Conservation (phyloP, 2,888 invertebrate species). For the Euzophera pinguis region DNA sequence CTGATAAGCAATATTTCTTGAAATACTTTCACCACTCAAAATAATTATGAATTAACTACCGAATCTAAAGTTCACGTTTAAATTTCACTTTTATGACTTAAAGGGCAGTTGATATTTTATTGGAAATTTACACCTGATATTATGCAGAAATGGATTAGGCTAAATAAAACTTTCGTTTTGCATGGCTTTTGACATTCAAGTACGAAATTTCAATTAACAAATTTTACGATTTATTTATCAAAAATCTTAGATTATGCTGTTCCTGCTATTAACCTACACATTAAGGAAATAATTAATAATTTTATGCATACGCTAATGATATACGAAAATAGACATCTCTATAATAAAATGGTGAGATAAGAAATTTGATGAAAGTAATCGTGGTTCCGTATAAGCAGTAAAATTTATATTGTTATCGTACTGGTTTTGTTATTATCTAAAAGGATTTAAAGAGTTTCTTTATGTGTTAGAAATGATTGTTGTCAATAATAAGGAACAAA, state of each 20-base stretch:
- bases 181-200: constrained; percentile 9
- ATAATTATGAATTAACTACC: background rate
- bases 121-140: constrained; percentile 11
- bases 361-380: background rate
- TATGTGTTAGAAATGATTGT: no score
- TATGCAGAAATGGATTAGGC: constrained; percentile 7
- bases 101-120: background rate
- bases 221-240: constrained; percentile 21
- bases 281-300: constrained; percentile 24
- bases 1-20: background rate
- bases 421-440: no score
- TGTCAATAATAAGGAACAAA: no score
- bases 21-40: background rate
- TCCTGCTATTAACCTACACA: constrained; percentile 17
- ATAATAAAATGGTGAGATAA: constrained; percentile 15
- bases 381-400: background rate
- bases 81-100: background rate
- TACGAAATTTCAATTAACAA: constrained; percentile 15
- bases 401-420: background rate
- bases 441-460: no score
- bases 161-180: constrained; percentile 17
- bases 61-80: background rate
- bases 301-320: constrained; percentile 17
- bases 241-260: constrained; percentile 12
- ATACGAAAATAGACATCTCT: constrained; percentile 19